Conservation (phyloP, 2,797 vertebrate genomes). For the Synanceia verrucosa region DNA sequence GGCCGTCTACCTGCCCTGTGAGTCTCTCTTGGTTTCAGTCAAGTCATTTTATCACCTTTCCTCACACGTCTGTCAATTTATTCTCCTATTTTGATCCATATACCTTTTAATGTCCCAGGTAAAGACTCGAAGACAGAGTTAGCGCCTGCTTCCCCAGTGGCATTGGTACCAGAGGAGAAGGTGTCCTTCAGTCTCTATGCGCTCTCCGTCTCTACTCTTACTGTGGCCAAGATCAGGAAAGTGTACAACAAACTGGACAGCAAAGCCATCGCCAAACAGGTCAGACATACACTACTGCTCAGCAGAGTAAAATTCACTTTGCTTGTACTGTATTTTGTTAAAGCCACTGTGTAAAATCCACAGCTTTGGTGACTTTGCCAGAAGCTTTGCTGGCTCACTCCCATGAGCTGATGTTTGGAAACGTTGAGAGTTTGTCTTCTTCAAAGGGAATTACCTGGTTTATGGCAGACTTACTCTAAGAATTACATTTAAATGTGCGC, state of each 20-base stretch:
- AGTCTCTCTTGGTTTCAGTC: conserved; percentile 10
- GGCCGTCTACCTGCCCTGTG: conserved; percentile 91
- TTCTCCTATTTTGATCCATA: background rate
- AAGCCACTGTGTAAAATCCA: background rate
- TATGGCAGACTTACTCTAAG: background rate
- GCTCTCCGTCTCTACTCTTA: conserved; percentile 92
- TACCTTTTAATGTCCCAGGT: conserved; percentile 74
- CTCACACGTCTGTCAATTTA: background rate
- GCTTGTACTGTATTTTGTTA: background rate
- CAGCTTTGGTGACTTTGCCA: background rate
- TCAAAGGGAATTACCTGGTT: background rate
- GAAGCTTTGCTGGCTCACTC: no score
- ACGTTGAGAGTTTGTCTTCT: no score
- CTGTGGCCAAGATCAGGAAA: conserved; percentile 96
- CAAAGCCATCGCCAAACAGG: conserved; percentile 99
- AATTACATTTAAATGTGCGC: no score
- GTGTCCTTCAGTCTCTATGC: conserved; percentile 97
- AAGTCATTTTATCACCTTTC: background rate
- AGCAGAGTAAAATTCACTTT: rapidly evolving
- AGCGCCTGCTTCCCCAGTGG: conserved; percentile 83
- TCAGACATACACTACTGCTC: conserved; percentile 15
- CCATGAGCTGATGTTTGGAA: background rate
- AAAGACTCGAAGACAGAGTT: conserved; percentile 94
- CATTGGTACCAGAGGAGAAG: conserved; percentile 94
- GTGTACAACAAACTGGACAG: conserved; percentile 98